Base-by-base conservation (phyloP, 2,113 vertebrate species). In the Chlamydotis undulata region DNA sequence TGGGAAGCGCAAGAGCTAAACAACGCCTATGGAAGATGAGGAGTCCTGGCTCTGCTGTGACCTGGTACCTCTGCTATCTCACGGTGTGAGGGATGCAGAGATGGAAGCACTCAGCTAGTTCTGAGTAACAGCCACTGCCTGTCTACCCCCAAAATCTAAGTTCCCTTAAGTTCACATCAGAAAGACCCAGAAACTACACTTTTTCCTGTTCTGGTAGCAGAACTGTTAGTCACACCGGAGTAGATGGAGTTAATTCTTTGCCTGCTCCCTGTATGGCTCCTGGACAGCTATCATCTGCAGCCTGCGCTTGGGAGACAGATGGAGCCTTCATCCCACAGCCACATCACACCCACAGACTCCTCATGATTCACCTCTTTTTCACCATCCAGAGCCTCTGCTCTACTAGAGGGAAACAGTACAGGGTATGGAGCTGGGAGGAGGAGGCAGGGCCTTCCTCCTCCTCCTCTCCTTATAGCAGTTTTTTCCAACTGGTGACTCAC, bases 351-450 rank as follows among this genome's bases (percentile, higher is more conserved):
- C 81, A 94, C 87, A 69, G 77, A 39, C 50, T 87, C 61, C 61
- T 83, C 55, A 50, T 95, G 94, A 95, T 87, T 96, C 93, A 96
- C 89, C 68, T 94, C 73, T 57, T 61, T 78, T 71, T 67, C 75
- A 91, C 22, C 61, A 87, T 7, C 35, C 73, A 88, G 52, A 85
- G 89, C 37, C 83, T 93, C 85, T 90, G 47, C 55, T 85, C 22
- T 47, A 16, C 35, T 19, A 15, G 25, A 88, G 19, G 31, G 57
- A 33, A 61, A 81, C 7, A 67, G 41, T 31, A 61, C 63, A 86
- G 19, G n/a, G 59, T 61, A 83, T 1, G 13, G 73, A 89, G 68
- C 29, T 70, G 31, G 37, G 39, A 89, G 41, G 82, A 79, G 79
- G 64, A 35, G 31, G 53, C n/a, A 93, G 78, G 63, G 56, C 49